Base-by-base conservation (phyloP, 2,888 invertebrate genomes). In the Phortica okadai region DNA sequence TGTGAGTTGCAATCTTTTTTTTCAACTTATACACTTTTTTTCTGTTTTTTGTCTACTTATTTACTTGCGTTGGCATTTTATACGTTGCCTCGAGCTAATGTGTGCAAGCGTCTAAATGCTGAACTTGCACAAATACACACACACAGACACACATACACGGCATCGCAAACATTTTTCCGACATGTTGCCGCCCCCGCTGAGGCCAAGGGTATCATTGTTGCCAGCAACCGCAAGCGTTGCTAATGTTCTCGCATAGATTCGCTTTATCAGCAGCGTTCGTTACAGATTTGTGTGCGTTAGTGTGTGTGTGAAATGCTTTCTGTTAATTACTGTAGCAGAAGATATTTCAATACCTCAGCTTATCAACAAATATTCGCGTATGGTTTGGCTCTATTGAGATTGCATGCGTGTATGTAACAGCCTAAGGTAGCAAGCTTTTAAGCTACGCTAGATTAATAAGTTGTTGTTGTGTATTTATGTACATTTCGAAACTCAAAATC, bases 61-160 rank as follows among this genome's bases (percentile, higher is more conserved):
- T 62, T 62, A 25, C 10, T 25, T 62, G 62, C 8, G 62, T 62
- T 62, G 62, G 21, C 25, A 62, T 62, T 62, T 62, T 62, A 62
- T 62, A 33, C 4, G 16, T 62, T 21, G 50, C 50, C 50, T 50
- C 50, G 8, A 50, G 50, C 14, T 8, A 50, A 14, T 50, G 50
- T 50, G 62, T 62, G 50, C 14, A 14, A 16, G 8, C 59, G 16
- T 59, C n/a, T 21, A 16, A 59, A 21, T 62, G 25, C 62, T 62
- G 62, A 62, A 62, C 62, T 62, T 62, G 62, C 11, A 62, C 62
- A 62, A 8, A 50, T 14, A 14, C 8, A 8, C 50, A 10, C 45
- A 45, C 45, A 45, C 6, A 45, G 7, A 10, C 10, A 1, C 10
- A 10, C 45, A 45, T 8, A 45, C 10, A 10, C 45, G 10, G 45